Evolutionary conservation across 1,140 invertebrate genomes (phyloP), one percentile per base, ranked within the genome.

Genomic region (Aphelenchoides besseyi): DNA sequence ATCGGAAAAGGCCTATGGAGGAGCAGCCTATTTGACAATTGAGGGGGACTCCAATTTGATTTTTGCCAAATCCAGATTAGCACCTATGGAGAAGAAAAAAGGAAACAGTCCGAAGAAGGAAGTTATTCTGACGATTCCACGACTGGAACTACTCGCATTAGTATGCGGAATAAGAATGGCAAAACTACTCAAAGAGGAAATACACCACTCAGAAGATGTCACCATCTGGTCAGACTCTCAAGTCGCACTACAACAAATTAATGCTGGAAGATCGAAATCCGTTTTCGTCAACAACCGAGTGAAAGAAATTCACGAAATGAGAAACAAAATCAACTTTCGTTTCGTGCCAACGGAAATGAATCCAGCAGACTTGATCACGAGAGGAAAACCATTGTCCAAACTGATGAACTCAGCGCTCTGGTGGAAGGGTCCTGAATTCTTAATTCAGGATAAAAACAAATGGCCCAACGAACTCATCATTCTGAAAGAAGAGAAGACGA

Each of bases 121-220:
- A 59, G 41, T 23, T 12, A 23, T 23, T 9, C 57, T 59, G 18
- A 59, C 57, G 30, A 59, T 59, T 59, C 57, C 57, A 8, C 9
- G 57, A 59, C 8, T 9, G 57, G 57, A 59, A 59, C 8, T 59
- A 41, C 8, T 26, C 9, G 8, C 18, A 16, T 9, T 59, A 16
- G 8, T 9, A 9, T 9, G 57, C 9, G 57, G 9, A 18, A 26
- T 18, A 23, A 18, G 23, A 59, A 26, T 59, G 57, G 57, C 57
- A 8, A 59, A 8, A 59, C 8, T 59, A 9, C 8, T 59, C 18
- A 9, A 9, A 9, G 8, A 48, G 23, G 41, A 48, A 48, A 23
- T 48, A 12, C 12, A 23, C 12, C 12, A 23, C 41, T 48, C 23
- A 12, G 23, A 48, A 48, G 12, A 48, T 16, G 23, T 48, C 41